A percentile compares a stretch with the other conserved stretches of the same genome.
Conservation (phyloP, 2,797 vertebrate species). For the Loriculus beryllinus region DNA sequence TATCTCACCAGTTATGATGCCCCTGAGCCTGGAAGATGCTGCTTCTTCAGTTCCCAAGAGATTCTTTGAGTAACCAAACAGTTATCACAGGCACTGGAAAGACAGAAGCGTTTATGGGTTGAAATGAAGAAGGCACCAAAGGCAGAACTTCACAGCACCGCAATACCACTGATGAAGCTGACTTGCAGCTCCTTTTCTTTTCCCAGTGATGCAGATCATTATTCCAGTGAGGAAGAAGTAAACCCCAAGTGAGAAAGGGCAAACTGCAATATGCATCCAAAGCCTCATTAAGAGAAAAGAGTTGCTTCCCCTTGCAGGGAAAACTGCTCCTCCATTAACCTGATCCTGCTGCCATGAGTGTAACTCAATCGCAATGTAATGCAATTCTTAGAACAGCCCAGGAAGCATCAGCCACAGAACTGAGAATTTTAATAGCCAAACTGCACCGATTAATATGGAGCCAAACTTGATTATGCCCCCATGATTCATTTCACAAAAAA, state of each 20-base stretch:
- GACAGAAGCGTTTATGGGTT: fast-evolving
- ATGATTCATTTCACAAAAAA: not conserved
- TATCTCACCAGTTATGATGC: not conserved
- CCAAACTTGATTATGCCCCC: not conserved
- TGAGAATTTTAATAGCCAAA: not conserved
- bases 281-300: not conserved
- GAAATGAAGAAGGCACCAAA: not conserved
- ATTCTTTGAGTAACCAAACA: not conserved
- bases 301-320: not conserved
- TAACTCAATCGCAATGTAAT: not conserved
- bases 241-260: not conserved
- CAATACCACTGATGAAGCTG: not conserved
- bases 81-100: not conserved
- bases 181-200: not conserved
- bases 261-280: not conserved
- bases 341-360: not conserved
- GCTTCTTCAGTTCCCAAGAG: not conserved
- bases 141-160: not conserved
- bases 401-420: not conserved
- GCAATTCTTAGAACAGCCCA: not conserved
- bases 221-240: not conserved
- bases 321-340: not conserved
- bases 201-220: not conserved
- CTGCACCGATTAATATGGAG: not conserved
- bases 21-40: not conserved